Evolutionary conservation across 1,140 invertebrate species (phyloP).

Genomic region (Tetramorium simillimum): DNA sequence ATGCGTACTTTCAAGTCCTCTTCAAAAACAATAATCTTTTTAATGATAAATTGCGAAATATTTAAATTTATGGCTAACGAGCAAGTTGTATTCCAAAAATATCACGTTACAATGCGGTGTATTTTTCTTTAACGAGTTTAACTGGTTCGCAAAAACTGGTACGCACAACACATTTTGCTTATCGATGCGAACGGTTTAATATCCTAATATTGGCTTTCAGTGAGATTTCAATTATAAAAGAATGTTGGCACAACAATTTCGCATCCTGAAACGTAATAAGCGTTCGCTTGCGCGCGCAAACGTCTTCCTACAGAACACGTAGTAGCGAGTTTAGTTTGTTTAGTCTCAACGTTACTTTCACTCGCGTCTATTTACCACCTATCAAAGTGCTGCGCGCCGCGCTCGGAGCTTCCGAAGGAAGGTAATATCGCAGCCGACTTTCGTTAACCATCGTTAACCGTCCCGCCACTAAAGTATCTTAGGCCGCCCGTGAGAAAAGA

Average conservation of each 20-base stretch:
- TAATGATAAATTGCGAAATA: not conserved
- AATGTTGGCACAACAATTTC: slow-evolving; percentile 34
- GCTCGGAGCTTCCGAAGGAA: not conserved
- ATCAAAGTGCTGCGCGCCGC: not conserved
- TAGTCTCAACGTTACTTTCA: slow-evolving; percentile 34
- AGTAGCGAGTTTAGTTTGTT: slow-evolving; percentile 3
- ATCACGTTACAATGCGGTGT: not conserved
- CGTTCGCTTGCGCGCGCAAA: not conserved
- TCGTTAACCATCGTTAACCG: slow-evolving; percentile 2
- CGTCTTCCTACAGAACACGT: not conserved
- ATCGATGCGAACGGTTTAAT: slow-evolving; percentile 13
- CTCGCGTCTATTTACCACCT: not conserved
- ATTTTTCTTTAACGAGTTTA: not conserved
- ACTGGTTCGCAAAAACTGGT: not conserved
- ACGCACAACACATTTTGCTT: not conserved
- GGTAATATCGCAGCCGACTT: not conserved
- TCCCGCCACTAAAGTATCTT: slow-evolving; percentile 8
- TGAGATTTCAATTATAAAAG: slow-evolving; percentile 27
- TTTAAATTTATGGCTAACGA: slow-evolving; percentile 1
- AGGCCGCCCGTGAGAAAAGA: slow-evolving; percentile 29
- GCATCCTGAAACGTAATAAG: not conserved
- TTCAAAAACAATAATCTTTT: not conserved
- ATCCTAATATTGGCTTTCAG: not conserved
- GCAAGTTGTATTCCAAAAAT: not conserved
- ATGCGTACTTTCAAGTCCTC: not conserved